Evolutionary conservation across 2,797 vertebrate species (phyloP).

Genomic region (Pipistrellus kuhlii): DNA sequence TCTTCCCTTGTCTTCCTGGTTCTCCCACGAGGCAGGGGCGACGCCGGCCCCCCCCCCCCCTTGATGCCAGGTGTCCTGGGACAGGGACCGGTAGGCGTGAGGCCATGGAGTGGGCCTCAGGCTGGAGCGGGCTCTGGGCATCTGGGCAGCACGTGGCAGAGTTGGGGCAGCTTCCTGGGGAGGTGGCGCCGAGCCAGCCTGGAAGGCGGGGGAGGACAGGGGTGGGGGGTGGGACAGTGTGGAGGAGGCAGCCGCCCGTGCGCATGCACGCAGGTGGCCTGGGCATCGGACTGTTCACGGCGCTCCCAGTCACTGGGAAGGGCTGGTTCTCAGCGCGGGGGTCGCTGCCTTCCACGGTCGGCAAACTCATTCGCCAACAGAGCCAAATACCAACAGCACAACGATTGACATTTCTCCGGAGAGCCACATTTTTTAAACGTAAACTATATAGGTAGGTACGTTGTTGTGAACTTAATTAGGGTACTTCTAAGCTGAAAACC

Average conservation of each 20-base stretch:
- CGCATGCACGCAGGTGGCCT: rapidly evolving
- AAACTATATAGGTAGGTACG: no score
- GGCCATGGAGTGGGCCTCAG: rapidly evolving
- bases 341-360: neutral
- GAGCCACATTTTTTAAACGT: no score
- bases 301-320: neutral
- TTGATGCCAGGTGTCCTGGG: neutral
- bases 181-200: neutral
- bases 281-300: rapidly evolving
- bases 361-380: no score
- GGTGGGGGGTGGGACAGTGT: neutral
- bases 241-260: neutral
- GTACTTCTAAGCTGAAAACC: no score
- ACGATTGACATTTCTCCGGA: no score
- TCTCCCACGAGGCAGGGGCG: neutral
- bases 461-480: no score
- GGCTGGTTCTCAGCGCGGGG: neutral
- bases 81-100: neutral
- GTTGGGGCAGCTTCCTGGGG: neutral
- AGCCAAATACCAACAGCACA: no score
- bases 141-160: neutral
- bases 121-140: neutral
- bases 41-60: neutral
- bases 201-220: no score
- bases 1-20: neutral